Conservation (phyloP, 2,113 vertebrate genomes). For the Hydrolagus affinis region DNA sequence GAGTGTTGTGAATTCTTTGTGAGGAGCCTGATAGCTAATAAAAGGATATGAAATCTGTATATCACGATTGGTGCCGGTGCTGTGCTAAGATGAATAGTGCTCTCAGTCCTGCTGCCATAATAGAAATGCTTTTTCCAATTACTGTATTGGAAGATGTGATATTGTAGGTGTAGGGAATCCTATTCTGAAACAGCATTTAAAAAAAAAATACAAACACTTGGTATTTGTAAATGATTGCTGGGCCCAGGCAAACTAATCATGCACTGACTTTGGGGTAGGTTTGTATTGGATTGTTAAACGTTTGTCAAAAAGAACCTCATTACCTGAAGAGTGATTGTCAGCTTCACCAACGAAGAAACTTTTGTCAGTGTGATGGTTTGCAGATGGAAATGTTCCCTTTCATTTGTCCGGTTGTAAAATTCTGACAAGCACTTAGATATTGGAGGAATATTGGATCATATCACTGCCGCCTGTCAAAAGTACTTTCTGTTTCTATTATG, state of each 20-base stretch:
- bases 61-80: neutral
- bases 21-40: neutral
- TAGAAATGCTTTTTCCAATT: neutral
- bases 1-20: neutral
- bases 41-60: neutral
- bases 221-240: neutral
- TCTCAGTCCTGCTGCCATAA: neutral
- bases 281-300: neutral
- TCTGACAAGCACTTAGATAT: neutral
- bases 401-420: neutral
- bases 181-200: neutral
- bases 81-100: too few relatives aligned
- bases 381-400: neutral
- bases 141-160: neutral
- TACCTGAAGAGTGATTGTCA: neutral
- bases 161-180: neutral
- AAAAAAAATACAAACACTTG: neutral
- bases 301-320: neutral
- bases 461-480: neutral
- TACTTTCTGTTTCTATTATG: neutral
- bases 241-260: neutral
- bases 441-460: neutral
- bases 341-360: neutral
- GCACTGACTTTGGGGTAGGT: neutral
- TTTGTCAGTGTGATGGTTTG: neutral